Base-by-base conservation (phyloP, 1,140 invertebrate genomes). In the Zaprionus gabonicus region DNA sequence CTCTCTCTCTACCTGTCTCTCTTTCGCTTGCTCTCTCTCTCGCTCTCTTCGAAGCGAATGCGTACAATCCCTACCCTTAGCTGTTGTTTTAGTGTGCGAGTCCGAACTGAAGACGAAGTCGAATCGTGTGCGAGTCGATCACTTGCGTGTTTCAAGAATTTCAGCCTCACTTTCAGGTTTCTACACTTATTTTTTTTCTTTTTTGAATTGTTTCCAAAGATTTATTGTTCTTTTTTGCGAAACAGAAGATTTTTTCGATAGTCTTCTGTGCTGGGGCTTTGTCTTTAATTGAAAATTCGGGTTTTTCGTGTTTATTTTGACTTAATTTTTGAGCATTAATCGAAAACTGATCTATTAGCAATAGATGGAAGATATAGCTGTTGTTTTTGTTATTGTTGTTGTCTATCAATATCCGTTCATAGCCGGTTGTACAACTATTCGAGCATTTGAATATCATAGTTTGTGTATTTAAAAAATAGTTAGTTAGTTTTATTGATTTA, bases 231-330 rank as follows among this genome's bases (percentile, higher is more conserved):
- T 58, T 60, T 72, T 77, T 67, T 66, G 68, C 56, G 9, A 73
- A 68, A 67, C 73, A 76, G 62, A 80, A 71, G 65, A 81, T 70
- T 67, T 73, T 83, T 78, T 71, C 57, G 71, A 83, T 74, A 75
- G 51, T 77, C 68, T 77, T 38, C 23, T 17, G 25, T 23, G 69
- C 55, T 25, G 3, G 12, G 28, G 44, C 56, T 85, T 81, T 76
- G 78, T 76, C 58, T 85, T 90, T 90, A 90, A 90, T 90, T 90
- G 85, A 90, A 90, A 90, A 90, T 90, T 90, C 85, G 82, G 71
- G 85, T 90, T 90, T 90, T 90, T 90, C 85, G 71, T 90, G 85
- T 90, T 86, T 86, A 71, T 76, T 82, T 86, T 80, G 79, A 86
- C 74, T 86, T 86, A 82, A 86, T 82, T 83, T 84, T 78, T 83